Conservation (phyloP, 1,140 invertebrate species). For the Panulirus ornatus region DNA sequence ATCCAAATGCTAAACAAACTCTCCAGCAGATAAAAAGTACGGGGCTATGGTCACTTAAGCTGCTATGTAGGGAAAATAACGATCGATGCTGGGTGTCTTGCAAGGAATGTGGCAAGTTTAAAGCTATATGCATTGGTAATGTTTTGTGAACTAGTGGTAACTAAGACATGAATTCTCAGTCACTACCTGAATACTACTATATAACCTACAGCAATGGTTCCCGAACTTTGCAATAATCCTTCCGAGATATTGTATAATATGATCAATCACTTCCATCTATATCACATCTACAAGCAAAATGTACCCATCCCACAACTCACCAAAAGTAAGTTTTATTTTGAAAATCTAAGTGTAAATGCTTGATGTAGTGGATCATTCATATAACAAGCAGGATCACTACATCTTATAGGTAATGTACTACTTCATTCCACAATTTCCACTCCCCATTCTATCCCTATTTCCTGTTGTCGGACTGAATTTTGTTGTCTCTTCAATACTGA, state of each 20-base stretch:
- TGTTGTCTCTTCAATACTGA: not conserved
- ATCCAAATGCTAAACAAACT: not conserved
- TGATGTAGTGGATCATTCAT: not conserved
- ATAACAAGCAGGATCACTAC: not conserved
- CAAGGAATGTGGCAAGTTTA: slow-evolving; percentile 60
- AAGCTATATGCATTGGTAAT: slow-evolving; percentile 57
- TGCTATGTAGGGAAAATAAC: slow-evolving; percentile 32
- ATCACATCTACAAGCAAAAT: not conserved
- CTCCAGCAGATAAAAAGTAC: slow-evolving; percentile 20
- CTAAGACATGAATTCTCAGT: slow-evolving; percentile 38
- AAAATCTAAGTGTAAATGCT: not conserved
- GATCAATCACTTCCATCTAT: not conserved
- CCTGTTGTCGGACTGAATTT: not conserved
- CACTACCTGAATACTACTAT: slow-evolving; percentile 30
- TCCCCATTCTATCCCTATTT: not conserved
- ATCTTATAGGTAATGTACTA: not conserved
- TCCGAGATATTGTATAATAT: not conserved
- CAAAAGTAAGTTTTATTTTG: not conserved
- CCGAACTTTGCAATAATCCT: not conserved
- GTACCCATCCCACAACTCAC: not conserved
- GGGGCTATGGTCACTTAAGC: slow-evolving; percentile 25
- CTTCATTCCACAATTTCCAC: not conserved
- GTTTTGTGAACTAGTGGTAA: slow-evolving; percentile 43
- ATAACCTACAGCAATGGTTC: slow-evolving; percentile 35
- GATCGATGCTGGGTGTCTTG: slow-evolving; percentile 34